Percentiles rank a stretch among this genome's conserved stretches.
phyloP scores from a whole-genome alignment of 53 echinoderm and acorn worm species.

The Luidia sarsii region DNA sequence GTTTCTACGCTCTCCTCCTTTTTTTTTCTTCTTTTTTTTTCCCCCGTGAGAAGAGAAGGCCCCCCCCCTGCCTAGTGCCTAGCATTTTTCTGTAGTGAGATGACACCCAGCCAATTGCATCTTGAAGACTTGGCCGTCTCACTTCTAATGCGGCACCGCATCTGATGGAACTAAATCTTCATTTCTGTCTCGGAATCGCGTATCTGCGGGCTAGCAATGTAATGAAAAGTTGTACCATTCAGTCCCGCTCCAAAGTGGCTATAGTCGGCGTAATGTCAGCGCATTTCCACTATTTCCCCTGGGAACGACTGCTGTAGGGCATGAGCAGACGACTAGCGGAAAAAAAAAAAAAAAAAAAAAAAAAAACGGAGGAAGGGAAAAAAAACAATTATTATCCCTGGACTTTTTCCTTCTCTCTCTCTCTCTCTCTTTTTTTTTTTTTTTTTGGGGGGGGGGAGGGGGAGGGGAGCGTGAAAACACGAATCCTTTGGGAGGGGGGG shows the following conservation, averaged over 20 bases:
- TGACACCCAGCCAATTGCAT: too few species aligned
- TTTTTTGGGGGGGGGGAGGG: conserved; percentile 2
- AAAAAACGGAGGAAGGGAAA: conserved; percentile 8
- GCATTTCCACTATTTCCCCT: conserved; percentile 45
- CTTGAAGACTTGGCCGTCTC: neutral
- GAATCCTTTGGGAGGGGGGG: conserved; percentile 54
- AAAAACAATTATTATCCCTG: conserved; percentile 46
- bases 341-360: too few species aligned
- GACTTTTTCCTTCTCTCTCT: too few species aligned
- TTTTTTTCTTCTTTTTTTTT: too few species aligned
- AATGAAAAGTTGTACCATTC: conserved; percentile 59
- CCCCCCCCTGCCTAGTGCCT: too few species aligned
- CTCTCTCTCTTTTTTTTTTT: too few species aligned
- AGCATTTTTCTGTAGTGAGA: too few species aligned
- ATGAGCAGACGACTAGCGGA: too few species aligned
- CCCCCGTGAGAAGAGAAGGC: too few species aligned
- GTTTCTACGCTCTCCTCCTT: too few species aligned
- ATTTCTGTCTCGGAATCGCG: neutral
- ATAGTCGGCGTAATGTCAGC: conserved; percentile 16
- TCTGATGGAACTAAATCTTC: conserved; percentile 2
- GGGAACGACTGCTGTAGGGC: too few species aligned
- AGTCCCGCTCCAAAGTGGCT: conserved; percentile 24
- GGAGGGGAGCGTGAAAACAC: conserved; percentile 49
- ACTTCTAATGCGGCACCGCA: conserved; percentile 14
- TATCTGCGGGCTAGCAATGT: conserved; percentile 32